phyloP scores from a whole-genome alignment of 2,797 vertebrate genomes.

The Nasua narica region DNA sequence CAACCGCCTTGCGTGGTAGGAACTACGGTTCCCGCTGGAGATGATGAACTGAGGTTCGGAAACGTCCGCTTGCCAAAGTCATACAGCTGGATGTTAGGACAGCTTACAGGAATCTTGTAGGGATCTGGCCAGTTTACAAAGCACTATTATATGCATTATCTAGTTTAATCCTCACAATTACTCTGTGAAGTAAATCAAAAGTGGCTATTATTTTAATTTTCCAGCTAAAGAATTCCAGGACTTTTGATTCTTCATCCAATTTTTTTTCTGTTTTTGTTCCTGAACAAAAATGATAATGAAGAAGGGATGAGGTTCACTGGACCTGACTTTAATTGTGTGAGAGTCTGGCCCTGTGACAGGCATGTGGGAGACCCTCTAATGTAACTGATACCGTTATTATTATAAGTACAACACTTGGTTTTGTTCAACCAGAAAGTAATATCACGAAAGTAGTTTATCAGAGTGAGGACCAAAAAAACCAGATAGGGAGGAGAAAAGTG shows the following conservation, averaged over 20 bases:
- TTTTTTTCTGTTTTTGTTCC: background rate
- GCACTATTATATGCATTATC: background rate
- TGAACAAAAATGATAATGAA: background rate
- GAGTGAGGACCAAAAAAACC: background rate
- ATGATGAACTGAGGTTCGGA: background rate
- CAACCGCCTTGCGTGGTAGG: background rate
- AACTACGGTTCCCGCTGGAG: background rate
- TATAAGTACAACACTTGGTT: background rate
- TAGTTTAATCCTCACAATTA: background rate
- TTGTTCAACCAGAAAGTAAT: slow-evolving; percentile 24
- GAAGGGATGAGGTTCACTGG: background rate
- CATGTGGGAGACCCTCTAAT: background rate
- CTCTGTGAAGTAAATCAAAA: background rate
- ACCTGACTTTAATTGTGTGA: background rate
- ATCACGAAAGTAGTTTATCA: slow-evolving; percentile 22
- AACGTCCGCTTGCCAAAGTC: background rate
- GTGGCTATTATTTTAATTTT: slow-evolving; percentile 26
- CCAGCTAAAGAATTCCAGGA: background rate
- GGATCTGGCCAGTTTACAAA: slow-evolving; percentile 13
- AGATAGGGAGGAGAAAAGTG: background rate
- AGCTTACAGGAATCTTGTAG: background rate
- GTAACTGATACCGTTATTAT: background rate
- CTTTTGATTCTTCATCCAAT: background rate
- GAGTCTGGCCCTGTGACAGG: background rate
- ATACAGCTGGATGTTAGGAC: background rate